Base-by-base conservation (phyloP, 2,888 invertebrate genomes). In the Thymelicus sylvestris region DNA sequence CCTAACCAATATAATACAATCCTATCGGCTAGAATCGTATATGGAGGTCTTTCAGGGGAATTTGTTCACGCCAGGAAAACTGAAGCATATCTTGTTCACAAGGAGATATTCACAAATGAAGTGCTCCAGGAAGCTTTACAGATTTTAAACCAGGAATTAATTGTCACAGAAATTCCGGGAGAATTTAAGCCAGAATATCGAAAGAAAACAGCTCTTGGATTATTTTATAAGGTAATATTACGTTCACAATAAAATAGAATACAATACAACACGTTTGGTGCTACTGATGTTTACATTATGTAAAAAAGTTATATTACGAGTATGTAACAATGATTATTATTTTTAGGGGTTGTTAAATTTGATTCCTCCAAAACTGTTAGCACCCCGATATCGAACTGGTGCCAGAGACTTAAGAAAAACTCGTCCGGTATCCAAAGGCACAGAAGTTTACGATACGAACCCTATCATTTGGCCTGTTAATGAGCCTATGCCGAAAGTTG, bases 211-310 rank as follows among this genome's bases (percentile, higher is more conserved):
- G 95, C 96, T 0, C 87, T 95, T 60, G 90, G 95, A 62, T 86
- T 97, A 8, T 95, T 96, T 78, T 97, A 96, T 81, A 96, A 96
- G 93, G 96, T 96, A 84, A 3, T 52, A n/a, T n/a, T n/a, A n/a
- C n/a, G n/a, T n/a, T n/a, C n/a, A n/a, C n/a, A n/a, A n/a, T n/a
- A n/a, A n/a, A n/a, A n/a, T n/a, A n/a, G n/a, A n/a, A n/a, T n/a
- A n/a, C n/a, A n/a, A n/a, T n/a, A n/a, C n/a, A n/a, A n/a, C n/a
- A n/a, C n/a, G n/a, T n/a, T n/a, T n/a, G n/a, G n/a, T n/a, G n/a
- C n/a, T n/a, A n/a, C n/a, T n/a, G n/a, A n/a, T n/a, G n/a, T n/a
- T n/a, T n/a, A n/a, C n/a, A n/a, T n/a, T n/a, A n/a, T n/a, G n/a
- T n/a, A n/a, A n/a, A n/a, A n/a, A n/a, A n/a, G n/a, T n/a, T n/a